phyloP scores from a whole-genome alignment of 2,797 vertebrate genomes.

The Intellagama lesueurii region DNA sequence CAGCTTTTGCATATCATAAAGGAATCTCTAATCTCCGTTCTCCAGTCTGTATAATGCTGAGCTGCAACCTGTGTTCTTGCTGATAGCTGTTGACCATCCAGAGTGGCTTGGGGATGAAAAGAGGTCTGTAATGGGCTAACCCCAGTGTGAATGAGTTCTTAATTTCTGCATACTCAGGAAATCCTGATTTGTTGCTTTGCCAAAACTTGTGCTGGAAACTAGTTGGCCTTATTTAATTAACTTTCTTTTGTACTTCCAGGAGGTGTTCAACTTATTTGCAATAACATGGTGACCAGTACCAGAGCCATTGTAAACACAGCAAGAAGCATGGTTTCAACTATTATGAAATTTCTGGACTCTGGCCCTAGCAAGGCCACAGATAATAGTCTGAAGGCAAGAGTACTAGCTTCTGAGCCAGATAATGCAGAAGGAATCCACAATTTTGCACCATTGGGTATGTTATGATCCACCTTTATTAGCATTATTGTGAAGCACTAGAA shows the following conservation, averaged over 20 bases:
- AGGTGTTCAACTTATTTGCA: conserved; percentile 97
- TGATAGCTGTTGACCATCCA: neutral
- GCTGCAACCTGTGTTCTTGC: neutral
- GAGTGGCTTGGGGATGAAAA: neutral
- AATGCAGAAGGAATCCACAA: conserved; percentile 99
- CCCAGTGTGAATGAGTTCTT: neutral
- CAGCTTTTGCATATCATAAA: too few relatives aligned
- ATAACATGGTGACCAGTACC: conserved; percentile 99
- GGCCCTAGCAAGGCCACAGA: conserved; percentile 93
- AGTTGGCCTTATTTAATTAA: conserved; percentile 11
- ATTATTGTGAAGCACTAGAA: neutral
- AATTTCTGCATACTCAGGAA: neutral
- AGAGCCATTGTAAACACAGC: conserved; percentile 98
- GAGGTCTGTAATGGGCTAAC: neutral
- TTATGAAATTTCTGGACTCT: conserved; percentile 98
- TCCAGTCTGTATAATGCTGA: neutral
- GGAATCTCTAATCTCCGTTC: neutral
- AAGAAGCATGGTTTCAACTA: conserved; percentile 99
- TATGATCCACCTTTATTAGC: neutral
- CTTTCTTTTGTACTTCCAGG: conserved; percentile 77
- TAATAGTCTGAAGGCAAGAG: conserved; percentile 93
- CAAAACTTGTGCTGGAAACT: neutral
- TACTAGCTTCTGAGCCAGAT: conserved; percentile 96
- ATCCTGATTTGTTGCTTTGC: neutral
- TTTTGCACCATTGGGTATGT: conserved; percentile 94